These are phyloP conservation scores for Epinephelus malabaricus DNA, from an alignment of 2,797 vertebrate genomes.

Conservation along the genomic window DNA sequence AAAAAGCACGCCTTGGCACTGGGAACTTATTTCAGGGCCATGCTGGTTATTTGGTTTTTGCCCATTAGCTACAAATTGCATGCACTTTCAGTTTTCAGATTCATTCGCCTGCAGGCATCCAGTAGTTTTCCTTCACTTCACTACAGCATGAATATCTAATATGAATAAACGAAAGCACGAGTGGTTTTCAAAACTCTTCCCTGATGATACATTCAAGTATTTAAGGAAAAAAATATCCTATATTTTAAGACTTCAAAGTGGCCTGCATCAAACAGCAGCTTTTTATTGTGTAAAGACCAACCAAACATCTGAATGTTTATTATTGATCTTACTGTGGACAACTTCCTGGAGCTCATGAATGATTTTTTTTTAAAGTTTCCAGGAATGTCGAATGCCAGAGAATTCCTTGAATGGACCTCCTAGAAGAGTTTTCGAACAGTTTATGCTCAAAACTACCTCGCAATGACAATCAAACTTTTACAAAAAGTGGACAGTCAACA, in stretches of 20 bases:
- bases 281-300: neutral
- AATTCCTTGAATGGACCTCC: constrained; percentile 9
- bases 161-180: neutral
- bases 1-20: constrained; percentile 3
- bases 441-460: constrained; percentile 1
- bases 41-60: constrained; percentile 17
- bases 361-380: neutral
- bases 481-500: constrained; percentile 11
- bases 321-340: neutral
- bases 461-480: constrained; percentile 9
- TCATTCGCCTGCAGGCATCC: neutral
- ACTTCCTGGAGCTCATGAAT: neutral
- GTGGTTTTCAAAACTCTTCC: neutral
- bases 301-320: neutral
- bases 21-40: constrained; percentile 8
- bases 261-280: neutral
- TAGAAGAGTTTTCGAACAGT: neutral
- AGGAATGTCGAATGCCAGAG: constrained; percentile 7
- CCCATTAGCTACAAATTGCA: neutral
- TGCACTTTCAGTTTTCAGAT: constrained; percentile 4
- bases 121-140: neutral
- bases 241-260: neutral
- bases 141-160: neutral
- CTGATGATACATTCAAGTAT: neutral
- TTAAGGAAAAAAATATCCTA: neutral